phyloP scores from a whole-genome alignment of 2,888 invertebrate species.

The Meganola albula region DNA sequence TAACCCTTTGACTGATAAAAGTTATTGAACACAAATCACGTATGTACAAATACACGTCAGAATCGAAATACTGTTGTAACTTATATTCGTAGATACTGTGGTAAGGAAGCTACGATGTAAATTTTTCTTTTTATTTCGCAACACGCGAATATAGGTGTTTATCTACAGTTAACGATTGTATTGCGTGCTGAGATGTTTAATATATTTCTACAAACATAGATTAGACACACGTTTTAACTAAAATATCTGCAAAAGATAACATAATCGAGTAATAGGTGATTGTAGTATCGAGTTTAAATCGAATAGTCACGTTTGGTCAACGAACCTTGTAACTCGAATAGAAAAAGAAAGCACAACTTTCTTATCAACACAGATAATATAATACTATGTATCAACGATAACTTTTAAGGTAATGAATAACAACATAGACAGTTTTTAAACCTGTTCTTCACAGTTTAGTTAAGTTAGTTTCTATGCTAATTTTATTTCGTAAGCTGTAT shows the following conservation, averaged over 20 bases:
- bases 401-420: too few species aligned
- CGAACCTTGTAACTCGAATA: conserved; percentile 12
- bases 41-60: too few species aligned
- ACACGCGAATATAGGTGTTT: not conserved
- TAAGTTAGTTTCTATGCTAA: too few species aligned
- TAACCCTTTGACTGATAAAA: too few species aligned
- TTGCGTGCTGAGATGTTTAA: conserved; percentile 18
- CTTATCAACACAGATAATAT: too few species aligned
- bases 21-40: too few species aligned
- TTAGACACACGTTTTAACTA: too few species aligned
- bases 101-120: conserved; percentile 1
- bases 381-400: too few species aligned
- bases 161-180: conserved; percentile 12
- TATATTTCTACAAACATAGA: conserved; percentile 12
- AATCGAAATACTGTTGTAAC: not conserved
- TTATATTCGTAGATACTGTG: not conserved
- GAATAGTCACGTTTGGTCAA: conserved; percentile 23
- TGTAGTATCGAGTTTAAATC: conserved; percentile 9
- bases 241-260: conserved; percentile 10
- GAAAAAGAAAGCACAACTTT: too few species aligned
- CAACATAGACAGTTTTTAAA: too few species aligned
- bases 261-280: conserved; percentile 19
- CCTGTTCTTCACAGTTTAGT: too few species aligned
- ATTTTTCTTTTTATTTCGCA: conserved; percentile 3
- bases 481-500: too few species aligned